Base-by-base conservation (phyloP, 2,113 vertebrate genomes). In the Syrmaticus mikado region DNA sequence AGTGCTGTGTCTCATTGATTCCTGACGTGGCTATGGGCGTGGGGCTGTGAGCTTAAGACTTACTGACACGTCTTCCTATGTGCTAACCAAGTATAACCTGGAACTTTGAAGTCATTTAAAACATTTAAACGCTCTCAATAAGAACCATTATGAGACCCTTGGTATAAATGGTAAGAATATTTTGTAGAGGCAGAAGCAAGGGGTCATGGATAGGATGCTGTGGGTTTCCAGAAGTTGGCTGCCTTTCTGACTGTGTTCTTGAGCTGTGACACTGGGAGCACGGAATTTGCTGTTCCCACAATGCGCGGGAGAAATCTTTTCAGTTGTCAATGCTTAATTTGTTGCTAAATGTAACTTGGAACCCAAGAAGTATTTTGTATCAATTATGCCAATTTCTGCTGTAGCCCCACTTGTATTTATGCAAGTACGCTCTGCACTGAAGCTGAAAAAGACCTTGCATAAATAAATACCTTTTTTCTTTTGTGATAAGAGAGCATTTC, bases 311-410 rank as follows among this genome's bases (percentile, higher is more conserved):
- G 60, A 87, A 87, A 41, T 80, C 32, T 80, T 71, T 67, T 64
- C 46, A 80, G 67, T 90, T 91, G 64, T 85, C 60, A 62, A 52
- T 82, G 89, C 74, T 95, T 66, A 89, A 85, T 87, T 92, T 40
- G 66, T 89, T 2, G 16, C 87, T 92, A 79, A 65, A 76, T 82
- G 71, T 82, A 87, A 85, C 45, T 82, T 45, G 2, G 32, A 77
- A 67, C 72, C 41, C 55, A 68, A 77, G 71, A 60, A 95, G 28
- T 82, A 64, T 82, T 72, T 80, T 65, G 68, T 48, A 87, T 80
- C 85, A 38, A 79, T 91, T 89, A 89, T 94, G 79, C 22, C 85
- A 64, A 85, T 92, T 85, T 94, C 52, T 96, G 85, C 87, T 91
- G 62, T 79, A 82, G 41, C 55, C 22, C 22, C 64, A 3, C 81